Evolutionary conservation across 2,113 vertebrate species (phyloP).

Genomic region (Eclectus roratus): DNA sequence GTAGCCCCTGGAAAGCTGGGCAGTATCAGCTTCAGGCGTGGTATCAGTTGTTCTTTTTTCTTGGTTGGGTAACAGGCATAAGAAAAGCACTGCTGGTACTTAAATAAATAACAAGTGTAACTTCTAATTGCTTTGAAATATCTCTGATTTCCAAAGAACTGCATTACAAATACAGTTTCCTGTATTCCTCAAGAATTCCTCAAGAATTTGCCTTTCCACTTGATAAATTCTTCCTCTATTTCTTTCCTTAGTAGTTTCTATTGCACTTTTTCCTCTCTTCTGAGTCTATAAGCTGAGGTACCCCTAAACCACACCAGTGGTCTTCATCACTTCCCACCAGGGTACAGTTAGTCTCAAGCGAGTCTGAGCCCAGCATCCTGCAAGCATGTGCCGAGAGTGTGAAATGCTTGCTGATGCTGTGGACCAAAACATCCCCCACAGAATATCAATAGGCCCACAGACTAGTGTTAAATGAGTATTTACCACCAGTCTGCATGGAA

Average conservation of each 20-base stretch:
- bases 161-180: not conserved
- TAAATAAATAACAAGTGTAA: not conserved
- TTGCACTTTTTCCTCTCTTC: not conserved
- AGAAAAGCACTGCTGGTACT: not conserved
- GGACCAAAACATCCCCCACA: not conserved
- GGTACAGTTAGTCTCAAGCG: not conserved
- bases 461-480: not conserved
- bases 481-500: not conserved
- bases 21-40: not conserved
- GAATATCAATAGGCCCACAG: not conserved
- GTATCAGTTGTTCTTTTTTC: not conserved
- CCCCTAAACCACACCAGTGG: not conserved
- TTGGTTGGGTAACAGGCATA: not conserved
- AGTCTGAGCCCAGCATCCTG: not conserved
- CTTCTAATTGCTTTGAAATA: not conserved
- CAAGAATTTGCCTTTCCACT: not conserved
- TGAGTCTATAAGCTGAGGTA: not conserved
- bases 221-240: not conserved
- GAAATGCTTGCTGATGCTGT: not conserved
- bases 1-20: not conserved
- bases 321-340: not conserved
- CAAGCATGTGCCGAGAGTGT: not conserved
- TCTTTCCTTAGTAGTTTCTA: not conserved
- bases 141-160: not conserved
- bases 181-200: not conserved